Base-by-base conservation (phyloP, 2,797 vertebrate species). In the Saxicola maurus region DNA sequence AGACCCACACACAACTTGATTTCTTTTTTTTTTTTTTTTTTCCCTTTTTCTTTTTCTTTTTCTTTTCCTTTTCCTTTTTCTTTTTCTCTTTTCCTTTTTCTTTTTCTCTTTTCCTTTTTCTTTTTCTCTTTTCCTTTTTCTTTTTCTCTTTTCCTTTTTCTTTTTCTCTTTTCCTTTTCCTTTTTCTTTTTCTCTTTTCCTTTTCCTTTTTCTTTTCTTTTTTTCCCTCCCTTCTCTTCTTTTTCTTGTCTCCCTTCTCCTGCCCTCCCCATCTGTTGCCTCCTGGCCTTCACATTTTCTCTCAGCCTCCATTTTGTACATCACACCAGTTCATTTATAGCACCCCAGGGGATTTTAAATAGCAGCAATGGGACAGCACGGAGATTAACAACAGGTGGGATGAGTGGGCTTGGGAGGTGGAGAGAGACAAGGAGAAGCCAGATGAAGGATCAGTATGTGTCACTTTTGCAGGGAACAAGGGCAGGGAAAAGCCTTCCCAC, bases 301-400 rank as follows among this genome's bases (percentile, higher is more conserved):
- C 43, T 4, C 2, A 42, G 68, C 11, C 51, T 13, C 17, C 33
- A 10, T 48, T 67, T 82, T 61, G 25, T 43, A 10, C 43, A 38
- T 71, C 78, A 76, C 62, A 31, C 12, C 6, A 0, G 23, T 83
- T 74, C 89, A 64, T 75, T 88, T 86, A 48, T 38, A 84, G 75
- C 59, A 25, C 51, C 48, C 17, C 23, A 19, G 35, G 43, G 30
- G 75, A 55, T 61, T 88, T 89, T 55, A 90, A 89, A 90, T 82
- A 93, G 84, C 89, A 68, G 49, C 30, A 5, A 20, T 28, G 1
- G 19, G 72, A 53, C 11, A 27, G 81, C 74, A 51, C 5, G 2
- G 74, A 66, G 65, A 40, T 80, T 33, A 60, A 33, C 35, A 85
- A 81, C 91, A 90, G 86, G 74, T 86, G 91, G 85, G 69, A 65